These are phyloP conservation scores for Diachrysia chrysitis DNA, from an alignment of 2,888 invertebrate genomes.

Conservation along the genomic window DNA sequence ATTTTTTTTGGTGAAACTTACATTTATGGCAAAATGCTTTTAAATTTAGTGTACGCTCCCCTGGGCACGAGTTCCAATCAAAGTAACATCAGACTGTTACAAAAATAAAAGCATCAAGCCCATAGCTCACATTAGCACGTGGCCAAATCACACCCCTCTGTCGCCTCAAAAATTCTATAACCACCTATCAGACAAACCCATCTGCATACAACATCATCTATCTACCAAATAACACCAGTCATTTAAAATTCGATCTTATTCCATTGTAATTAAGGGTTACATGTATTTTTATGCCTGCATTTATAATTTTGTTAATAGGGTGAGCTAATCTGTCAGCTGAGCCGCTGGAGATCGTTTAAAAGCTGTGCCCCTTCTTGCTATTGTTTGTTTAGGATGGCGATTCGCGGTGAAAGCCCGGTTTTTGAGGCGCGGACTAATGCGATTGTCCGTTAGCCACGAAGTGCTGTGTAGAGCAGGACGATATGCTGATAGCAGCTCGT, in stretches of 20 bases:
- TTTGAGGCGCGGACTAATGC: slow-evolving; percentile 86
- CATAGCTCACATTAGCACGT: slow-evolving; percentile 78
- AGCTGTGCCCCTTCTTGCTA: slow-evolving; percentile 85
- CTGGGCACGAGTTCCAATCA: slow-evolving; percentile 36
- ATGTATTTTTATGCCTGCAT: slow-evolving; percentile 46
- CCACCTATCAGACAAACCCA: slow-evolving; percentile 81
- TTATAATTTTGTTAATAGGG: slow-evolving; percentile 75
- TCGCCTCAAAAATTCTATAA: slow-evolving; percentile 84
- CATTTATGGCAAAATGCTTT: slow-evolving; percentile 11
- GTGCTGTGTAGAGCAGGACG: slow-evolving; percentile 68
- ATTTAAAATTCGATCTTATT: slow-evolving; percentile 57
- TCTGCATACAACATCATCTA: slow-evolving; percentile 67
- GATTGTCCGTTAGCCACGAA: slow-evolving; percentile 82
- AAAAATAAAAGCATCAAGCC: slow-evolving; percentile 61
- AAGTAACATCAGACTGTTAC: slow-evolving; percentile 31
- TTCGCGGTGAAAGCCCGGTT: slow-evolving; percentile 83
- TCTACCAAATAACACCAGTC: slow-evolving; percentile 17
- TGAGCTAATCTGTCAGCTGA: slow-evolving; percentile 88
- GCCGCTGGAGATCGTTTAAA: slow-evolving; percentile 87
- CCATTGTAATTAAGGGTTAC: slow-evolving; percentile 29
- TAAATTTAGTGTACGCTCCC: slow-evolving; percentile 11
- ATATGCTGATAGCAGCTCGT: slow-evolving; percentile 69
- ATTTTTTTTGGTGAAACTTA: slow-evolving; percentile 5
- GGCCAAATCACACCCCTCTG: slow-evolving; percentile 79
- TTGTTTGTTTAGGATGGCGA: slow-evolving; percentile 89